Evolutionary conservation across 1,140 invertebrate genomes (phyloP).

Genomic region (Belonocnema kinseyi): DNA sequence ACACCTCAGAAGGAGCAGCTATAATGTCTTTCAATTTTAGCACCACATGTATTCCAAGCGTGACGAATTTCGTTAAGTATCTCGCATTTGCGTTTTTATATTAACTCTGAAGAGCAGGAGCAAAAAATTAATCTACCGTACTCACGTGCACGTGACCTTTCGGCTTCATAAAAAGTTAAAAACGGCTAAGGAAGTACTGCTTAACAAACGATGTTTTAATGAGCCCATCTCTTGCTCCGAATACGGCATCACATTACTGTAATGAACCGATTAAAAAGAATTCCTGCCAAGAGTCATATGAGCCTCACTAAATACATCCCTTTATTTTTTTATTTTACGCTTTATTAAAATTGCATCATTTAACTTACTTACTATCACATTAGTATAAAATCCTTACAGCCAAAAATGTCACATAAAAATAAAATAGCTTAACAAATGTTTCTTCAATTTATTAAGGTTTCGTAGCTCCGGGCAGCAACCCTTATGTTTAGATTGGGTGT

Average conservation of each 20-base stretch:
- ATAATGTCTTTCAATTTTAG: neutral
- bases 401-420: no score
- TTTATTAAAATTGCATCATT: constrained; percentile 18
- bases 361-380: neutral
- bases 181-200: constrained; percentile 2
- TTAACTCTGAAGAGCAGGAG: neutral
- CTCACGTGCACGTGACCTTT: neutral
- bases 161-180: neutral
- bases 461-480: no score
- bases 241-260: constrained; percentile 11
- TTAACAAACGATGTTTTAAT: constrained; percentile 22
- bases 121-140: constrained; percentile 11
- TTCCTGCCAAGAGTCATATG: neutral
- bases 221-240: constrained; percentile 9
- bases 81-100: neutral
- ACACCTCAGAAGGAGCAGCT: no score
- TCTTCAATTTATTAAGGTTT: no score
- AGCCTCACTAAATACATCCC: constrained; percentile 7
- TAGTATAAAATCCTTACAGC: neutral
- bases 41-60: neutral
- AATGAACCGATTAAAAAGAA: constrained; percentile 16
- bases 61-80: constrained; percentile 24
- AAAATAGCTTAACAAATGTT: no score
- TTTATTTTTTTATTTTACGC: neutral
- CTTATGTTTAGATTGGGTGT: no score